A percentile compares a stretch with the other conserved stretches of the same genome.
Evolutionary conservation across 35 echinoderm and acorn worm genomes (phyloP).

Genomic region (Diadema setosum): DNA sequence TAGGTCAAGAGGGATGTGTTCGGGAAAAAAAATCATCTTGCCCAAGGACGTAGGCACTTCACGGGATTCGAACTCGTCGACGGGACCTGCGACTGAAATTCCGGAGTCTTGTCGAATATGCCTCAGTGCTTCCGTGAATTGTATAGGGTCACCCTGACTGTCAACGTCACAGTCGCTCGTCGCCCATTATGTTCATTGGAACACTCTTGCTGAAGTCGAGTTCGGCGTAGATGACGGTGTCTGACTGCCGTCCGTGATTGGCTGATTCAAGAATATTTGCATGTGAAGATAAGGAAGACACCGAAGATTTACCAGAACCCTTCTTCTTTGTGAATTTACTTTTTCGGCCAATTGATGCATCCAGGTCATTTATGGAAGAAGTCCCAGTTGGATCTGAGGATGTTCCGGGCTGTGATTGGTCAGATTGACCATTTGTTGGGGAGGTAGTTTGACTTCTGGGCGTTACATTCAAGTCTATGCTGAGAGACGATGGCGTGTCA

Average conservation of each 20-base stretch:
- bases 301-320: not conserved
- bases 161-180: not conserved
- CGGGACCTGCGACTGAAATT: no score
- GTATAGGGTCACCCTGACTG: no score
- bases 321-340: not conserved
- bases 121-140: no score
- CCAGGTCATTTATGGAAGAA: not conserved
- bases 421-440: not conserved
- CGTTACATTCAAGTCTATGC: not conserved
- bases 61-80: no score
- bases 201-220: conserved; percentile 45
- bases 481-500: not conserved
- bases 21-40: no score
- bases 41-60: no score
- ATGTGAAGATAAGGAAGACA: not conserved
- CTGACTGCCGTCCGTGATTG: not conserved
- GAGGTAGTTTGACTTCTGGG: not conserved
- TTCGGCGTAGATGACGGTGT: conserved; percentile 63
- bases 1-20: no score
- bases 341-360: not conserved
- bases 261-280: not conserved
- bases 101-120: no score
- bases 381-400: not conserved
- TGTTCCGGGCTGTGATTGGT: not conserved
- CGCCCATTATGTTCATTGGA: conserved; percentile 41